These are phyloP conservation scores for Brachyptera putata DNA, from an alignment of 2,888 invertebrate genomes.

Conservation along the genomic window DNA sequence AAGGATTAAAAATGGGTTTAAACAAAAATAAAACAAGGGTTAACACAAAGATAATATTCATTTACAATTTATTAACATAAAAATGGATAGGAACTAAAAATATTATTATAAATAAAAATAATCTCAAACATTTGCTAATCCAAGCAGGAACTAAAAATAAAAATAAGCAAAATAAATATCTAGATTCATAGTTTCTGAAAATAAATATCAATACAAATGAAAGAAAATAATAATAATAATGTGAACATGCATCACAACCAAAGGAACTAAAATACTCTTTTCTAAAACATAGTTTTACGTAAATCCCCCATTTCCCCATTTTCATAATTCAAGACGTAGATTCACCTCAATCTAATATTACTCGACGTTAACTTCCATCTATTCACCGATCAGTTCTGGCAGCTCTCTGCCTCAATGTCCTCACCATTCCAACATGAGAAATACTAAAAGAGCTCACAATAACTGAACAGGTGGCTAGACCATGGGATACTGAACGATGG, in stretches of 20 bases:
- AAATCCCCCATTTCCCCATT: not conserved
- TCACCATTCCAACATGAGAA: not conserved
- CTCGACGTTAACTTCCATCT: not conserved
- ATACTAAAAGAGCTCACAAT: no score
- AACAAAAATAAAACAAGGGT: not conserved
- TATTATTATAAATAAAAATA: slow-evolving; percentile 15
- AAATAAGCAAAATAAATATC: not conserved
- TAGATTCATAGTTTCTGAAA: not conserved
- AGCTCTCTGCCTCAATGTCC: no score
- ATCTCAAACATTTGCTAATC: slow-evolving; percentile 1
- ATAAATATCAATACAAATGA: not conserved
- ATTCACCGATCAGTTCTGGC: slow-evolving; percentile 2
- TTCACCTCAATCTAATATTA: no score
- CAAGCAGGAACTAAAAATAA: slow-evolving; percentile 14
- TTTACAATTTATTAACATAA: slow-evolving; percentile 16
- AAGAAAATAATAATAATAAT: not conserved
- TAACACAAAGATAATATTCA: not conserved
- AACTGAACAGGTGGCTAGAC: slow-evolving; percentile 4
- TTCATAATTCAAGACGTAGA: not conserved
- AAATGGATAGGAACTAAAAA: slow-evolving; percentile 13
- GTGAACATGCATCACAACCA: not conserved
- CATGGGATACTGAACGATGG: no score
- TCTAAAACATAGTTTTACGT: not conserved
- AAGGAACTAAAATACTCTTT: not conserved
- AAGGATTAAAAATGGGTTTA: not conserved